These are phyloP conservation scores for Ernsta delagoae DNA, from an alignment of 2,888 invertebrate species.

Conservation along the genomic window DNA sequence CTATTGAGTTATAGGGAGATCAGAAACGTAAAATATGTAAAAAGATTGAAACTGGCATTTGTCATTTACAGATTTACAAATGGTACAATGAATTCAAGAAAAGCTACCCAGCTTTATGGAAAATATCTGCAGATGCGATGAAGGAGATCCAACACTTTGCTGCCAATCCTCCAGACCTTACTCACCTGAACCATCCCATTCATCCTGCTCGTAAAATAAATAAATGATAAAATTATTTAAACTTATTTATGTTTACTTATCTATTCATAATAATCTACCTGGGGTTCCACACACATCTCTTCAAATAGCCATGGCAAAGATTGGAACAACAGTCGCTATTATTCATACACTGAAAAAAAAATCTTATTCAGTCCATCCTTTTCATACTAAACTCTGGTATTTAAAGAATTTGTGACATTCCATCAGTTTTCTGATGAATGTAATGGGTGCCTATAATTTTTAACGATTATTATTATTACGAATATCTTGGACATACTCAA, in stretches of 20 bases:
- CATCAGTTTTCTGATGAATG: too few species aligned
- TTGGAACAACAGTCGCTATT: conserved; percentile 48
- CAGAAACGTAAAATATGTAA: too few species aligned
- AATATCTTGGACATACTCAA: too few species aligned
- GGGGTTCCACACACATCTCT: conserved; percentile 42
- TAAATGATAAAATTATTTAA: conserved; percentile 46
- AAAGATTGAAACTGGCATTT: not conserved
- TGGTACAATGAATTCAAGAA: conserved; percentile 90
- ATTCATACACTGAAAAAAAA: conserved; percentile 43
- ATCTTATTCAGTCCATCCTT: not conserved
- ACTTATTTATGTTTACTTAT: not conserved
- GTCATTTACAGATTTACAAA: conserved; percentile 67
- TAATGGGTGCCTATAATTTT: too few species aligned
- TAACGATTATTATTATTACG: too few species aligned
- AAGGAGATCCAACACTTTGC: conserved; percentile 88
- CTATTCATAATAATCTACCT: too few species aligned
- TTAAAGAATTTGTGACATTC: too few species aligned
- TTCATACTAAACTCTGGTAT: too few species aligned
- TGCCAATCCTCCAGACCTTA: conserved; percentile 89
- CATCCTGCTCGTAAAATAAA: conserved; percentile 87
- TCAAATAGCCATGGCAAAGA: conserved; percentile 46
- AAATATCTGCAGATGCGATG: conserved; percentile 88
- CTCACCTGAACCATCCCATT: conserved; percentile 89
- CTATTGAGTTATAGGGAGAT: too few species aligned
- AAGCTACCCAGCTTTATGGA: conserved; percentile 88